Conservation (phyloP, 2,888 invertebrate genomes). For the Heliothis peltigera region DNA sequence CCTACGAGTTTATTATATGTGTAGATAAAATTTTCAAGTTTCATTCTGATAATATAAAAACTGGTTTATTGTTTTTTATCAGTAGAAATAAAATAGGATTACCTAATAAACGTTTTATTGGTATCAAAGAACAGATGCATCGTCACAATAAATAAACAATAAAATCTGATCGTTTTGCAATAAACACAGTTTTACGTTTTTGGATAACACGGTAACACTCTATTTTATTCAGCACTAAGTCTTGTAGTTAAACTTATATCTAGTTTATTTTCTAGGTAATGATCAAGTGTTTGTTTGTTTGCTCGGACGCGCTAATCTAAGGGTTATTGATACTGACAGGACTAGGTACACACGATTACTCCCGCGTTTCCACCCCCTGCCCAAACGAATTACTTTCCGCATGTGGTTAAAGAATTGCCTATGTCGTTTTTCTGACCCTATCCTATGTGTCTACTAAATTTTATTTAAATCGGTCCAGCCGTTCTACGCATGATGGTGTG, state of each 20-base stretch:
- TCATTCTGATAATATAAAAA: constrained; percentile 35
- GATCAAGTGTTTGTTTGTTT: too few relatives aligned
- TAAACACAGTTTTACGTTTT: constrained; percentile 12
- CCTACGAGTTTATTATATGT: too few relatives aligned
- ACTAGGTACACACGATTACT: too few relatives aligned
- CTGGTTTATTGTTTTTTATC: constrained; percentile 21
- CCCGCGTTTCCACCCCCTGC: too few relatives aligned
- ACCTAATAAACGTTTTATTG: constrained; percentile 4
- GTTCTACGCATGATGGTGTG: too few relatives aligned
- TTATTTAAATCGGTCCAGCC: too few relatives aligned
- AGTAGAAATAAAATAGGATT: constrained; percentile 17
- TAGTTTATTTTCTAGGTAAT: not conserved
- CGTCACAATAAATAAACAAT: constrained; percentile 17
- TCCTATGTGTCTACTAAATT: too few relatives aligned
- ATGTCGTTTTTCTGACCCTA: too few relatives aligned
- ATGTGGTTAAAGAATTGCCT: too few relatives aligned
- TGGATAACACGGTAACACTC: constrained; percentile 8
- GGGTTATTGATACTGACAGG: too few relatives aligned
- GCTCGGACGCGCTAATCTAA: too few relatives aligned
- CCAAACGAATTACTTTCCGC: too few relatives aligned
- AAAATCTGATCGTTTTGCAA: constrained; percentile 18
- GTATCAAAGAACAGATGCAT: not conserved
- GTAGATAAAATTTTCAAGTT: constrained; percentile 4
- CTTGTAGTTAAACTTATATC: not conserved
- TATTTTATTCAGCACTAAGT: not conserved